Evolutionary conservation across 2,888 invertebrate species (phyloP).

Genomic region (Caradrina kadenii): DNA sequence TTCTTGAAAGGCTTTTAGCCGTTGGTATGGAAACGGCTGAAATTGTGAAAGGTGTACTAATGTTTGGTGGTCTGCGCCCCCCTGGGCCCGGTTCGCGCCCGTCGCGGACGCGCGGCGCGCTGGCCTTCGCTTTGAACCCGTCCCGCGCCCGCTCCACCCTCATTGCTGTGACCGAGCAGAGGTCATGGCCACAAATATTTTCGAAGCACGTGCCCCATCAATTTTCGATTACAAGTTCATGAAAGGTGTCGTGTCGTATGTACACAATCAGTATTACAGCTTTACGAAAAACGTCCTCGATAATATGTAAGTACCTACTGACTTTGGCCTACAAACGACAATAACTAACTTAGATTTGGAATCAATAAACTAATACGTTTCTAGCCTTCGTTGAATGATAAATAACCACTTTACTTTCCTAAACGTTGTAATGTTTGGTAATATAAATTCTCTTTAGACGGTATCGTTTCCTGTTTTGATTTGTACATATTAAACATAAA

Average conservation of each 20-base stretch:
- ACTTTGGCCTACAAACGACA: slow-evolving; percentile 23
- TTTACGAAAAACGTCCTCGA: slow-evolving; percentile 23
- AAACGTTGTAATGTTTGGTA: slow-evolving; percentile 3
- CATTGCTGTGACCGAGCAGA: slow-evolving; percentile 79
- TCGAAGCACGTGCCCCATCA: slow-evolving; percentile 75
- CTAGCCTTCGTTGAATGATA: slow-evolving; percentile 5
- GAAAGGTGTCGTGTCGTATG: slow-evolving; percentile 39
- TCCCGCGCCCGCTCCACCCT: slow-evolving; percentile 70
- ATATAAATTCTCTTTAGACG: neutral
- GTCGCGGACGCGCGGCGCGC: slow-evolving; percentile 36
- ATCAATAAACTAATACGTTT: slow-evolving; percentile 20
- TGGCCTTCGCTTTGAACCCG: slow-evolving; percentile 76
- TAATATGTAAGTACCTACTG: neutral
- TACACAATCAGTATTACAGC: slow-evolving; percentile 29
- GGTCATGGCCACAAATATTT: slow-evolving; percentile 87
- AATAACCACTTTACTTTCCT: slow-evolving; percentile 16
- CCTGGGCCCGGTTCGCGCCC: slow-evolving; percentile 43
- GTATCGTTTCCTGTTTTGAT: slow-evolving; percentile 19
- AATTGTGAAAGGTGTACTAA: slow-evolving; percentile 64
- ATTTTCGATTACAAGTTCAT: slow-evolving; percentile 66
- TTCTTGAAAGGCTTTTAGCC: slow-evolving; percentile 63
- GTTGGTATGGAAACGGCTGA: slow-evolving; percentile 68
- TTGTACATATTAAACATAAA: neutral
- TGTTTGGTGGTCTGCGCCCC: slow-evolving; percentile 64
- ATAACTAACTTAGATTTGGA: slow-evolving; percentile 4